Evolutionary conservation across 2,113 vertebrate species (phyloP), one percentile per base, ranked within the genome.

Genomic region (Ariopsis seemanni): DNA sequence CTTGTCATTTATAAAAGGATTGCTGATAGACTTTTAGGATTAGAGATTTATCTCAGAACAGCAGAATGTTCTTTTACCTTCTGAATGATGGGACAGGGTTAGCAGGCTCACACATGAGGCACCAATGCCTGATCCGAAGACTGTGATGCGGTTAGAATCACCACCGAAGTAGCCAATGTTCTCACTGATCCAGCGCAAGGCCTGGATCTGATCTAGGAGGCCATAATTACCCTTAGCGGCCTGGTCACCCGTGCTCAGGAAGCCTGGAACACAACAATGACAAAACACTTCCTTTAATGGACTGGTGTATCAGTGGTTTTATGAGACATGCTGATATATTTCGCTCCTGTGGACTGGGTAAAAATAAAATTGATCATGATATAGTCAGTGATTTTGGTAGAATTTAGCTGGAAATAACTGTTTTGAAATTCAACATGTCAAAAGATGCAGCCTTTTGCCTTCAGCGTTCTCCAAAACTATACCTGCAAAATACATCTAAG

Each of bases 181-280:
- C 93, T 99, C 98, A 0, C 98, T 99, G 94, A 99, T 97, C 98
- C 98, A 99, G 85, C 98, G 96, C 85, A 99, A 94, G 0, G 98
- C 98, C 95, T 99, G 98, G 90, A 99, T 99, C 95, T 99, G 98
- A 94, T 99, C 98, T 93, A 99, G 94, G 57, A 99, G 96, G 34
- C 98, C 98, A 0, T 99, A 99, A 93, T 99, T 99, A 88, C 98
- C 98, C 93, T 99, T 99, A 87, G 98, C 98, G 52, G 98, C 98
- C 94, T 99, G 98, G 94, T 99, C 98, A 0, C 98, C 98, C 0
- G 98, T 99, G 90, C 98, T 99, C 92, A 99, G 96, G 93, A 99
- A 99, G 27, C 98, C 98, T 99, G 93, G 20, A 92, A 92, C 10
- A 89, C 10, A 86, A 17, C 9, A 42, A 58, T 30, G 14, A 55